Evolutionary conservation across 35 echinoderm and acorn worm species (phyloP).

Genomic region (Apostichopus parvimensis): DNA sequence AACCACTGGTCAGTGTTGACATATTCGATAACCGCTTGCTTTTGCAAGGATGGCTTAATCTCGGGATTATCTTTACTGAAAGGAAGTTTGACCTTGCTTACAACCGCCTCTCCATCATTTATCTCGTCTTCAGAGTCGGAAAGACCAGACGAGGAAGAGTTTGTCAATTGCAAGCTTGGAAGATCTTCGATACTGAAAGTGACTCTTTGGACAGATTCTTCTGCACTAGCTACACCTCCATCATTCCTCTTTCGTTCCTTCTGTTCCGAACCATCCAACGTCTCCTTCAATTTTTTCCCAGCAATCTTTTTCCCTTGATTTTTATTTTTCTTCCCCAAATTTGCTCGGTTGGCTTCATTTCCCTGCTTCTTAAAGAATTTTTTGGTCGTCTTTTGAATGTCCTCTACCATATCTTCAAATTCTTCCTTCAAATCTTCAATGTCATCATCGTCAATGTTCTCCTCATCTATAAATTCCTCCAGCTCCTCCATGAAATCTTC

Average conservation of each 20-base stretch:
- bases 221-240: background rate
- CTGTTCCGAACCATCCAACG: background rate
- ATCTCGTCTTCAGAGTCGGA: conserved; percentile 40
- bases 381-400: conserved; percentile 72
- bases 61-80: background rate
- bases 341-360: background rate
- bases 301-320: background rate
- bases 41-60: background rate
- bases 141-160: background rate
- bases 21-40: background rate
- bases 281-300: background rate
- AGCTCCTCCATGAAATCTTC: conserved; percentile 83
- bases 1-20: conserved; percentile 75
- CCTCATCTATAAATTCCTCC: conserved; percentile 81
- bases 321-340: background rate
- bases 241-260: background rate
- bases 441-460: conserved; percentile 66
- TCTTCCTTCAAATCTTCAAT: conserved; percentile 88
- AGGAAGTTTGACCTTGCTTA: background rate
- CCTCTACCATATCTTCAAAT: conserved; percentile 88
- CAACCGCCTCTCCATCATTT: background rate
- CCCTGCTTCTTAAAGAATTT: conserved; percentile 66
- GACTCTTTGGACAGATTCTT: conserved; percentile 11
- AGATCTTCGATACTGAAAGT: conserved; percentile 17
- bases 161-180: conserved; percentile 32